Evolutionary conservation across 2,113 vertebrate species (phyloP).

Genomic region (Cichladusa arquata): DNA sequence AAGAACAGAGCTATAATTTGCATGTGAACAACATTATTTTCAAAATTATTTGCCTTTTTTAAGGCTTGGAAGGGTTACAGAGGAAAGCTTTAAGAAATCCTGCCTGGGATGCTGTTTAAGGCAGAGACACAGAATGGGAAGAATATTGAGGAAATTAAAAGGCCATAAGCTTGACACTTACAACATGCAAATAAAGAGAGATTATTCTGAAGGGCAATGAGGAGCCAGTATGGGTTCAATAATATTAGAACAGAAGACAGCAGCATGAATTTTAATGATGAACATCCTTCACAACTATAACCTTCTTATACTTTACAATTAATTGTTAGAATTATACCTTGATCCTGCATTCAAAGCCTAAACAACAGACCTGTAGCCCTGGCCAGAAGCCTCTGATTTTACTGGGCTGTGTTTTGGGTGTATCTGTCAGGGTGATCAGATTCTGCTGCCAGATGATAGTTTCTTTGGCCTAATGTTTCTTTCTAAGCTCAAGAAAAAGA

Average conservation of each 20-base stretch:
- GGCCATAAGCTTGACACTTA: constrained; percentile 46
- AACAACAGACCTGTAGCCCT: background rate
- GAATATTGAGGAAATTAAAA: constrained; percentile 37
- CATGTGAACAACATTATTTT: background rate
- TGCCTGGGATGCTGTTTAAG: constrained; percentile 3
- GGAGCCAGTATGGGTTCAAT: background rate
- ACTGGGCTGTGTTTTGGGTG: background rate
- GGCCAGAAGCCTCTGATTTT: background rate
- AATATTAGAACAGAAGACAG: constrained; percentile 36
- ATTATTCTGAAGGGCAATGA: constrained; percentile 49
- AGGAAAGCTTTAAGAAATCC: background rate
- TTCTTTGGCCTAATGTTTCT: background rate
- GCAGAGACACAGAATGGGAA: background rate
- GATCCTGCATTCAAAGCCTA: background rate
- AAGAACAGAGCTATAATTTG: constrained; percentile 17
- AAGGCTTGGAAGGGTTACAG: background rate
- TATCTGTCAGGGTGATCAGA: background rate
- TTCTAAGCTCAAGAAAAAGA: background rate
- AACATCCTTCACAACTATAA: constrained; percentile 12
- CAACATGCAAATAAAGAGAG: constrained; percentile 52
- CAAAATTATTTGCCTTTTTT: background rate
- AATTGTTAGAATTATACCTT: constrained; percentile 38
- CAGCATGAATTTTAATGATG: constrained; percentile 49
- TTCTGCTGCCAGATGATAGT: background rate
- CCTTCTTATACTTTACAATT: constrained; percentile 52